Evolutionary conservation across 2,888 invertebrate species (phyloP).

Genomic region (Diplolepis rosae): DNA sequence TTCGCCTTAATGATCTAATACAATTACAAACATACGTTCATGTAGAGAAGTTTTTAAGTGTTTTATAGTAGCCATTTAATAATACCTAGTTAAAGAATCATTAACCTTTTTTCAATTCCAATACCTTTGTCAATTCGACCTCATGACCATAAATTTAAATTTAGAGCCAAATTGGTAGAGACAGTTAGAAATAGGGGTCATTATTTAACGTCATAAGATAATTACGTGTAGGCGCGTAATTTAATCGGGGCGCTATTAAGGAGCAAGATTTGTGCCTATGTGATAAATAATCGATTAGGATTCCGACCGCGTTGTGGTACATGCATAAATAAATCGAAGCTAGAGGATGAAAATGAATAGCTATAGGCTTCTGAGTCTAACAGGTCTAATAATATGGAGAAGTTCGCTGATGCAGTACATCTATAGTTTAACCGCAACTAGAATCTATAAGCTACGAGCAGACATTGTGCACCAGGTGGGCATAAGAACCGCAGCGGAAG

Average conservation of each 20-base stretch:
- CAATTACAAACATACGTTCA: too few relatives aligned
- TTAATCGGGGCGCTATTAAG: not conserved
- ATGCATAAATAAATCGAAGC: not conserved
- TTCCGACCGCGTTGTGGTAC: not conserved
- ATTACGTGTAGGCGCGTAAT: not conserved
- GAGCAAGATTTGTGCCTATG: not conserved
- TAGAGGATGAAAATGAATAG: constrained; percentile 12
- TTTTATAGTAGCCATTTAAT: too few relatives aligned
- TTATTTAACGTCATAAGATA: not conserved
- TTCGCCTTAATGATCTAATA: too few relatives aligned
- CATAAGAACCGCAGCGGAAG: constrained; percentile 47
- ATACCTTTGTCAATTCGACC: too few relatives aligned
- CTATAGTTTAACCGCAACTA: constrained; percentile 36
- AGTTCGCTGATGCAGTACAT: too few relatives aligned
- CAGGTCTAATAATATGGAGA: constrained; percentile 11
- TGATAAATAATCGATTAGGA: constrained; percentile 2
- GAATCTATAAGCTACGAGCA: constrained; percentile 43
- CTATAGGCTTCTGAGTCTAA: constrained; percentile 6
- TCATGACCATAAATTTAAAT: not conserved
- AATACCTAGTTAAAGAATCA: too few relatives aligned
- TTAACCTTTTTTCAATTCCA: too few relatives aligned
- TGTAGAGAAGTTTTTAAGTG: too few relatives aligned
- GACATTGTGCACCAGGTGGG: constrained; percentile 52
- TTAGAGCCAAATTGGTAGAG: not conserved
- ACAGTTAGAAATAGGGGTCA: not conserved